Base-by-base conservation (phyloP, 2,113 vertebrate genomes). In the Triplophysa dalaica region DNA sequence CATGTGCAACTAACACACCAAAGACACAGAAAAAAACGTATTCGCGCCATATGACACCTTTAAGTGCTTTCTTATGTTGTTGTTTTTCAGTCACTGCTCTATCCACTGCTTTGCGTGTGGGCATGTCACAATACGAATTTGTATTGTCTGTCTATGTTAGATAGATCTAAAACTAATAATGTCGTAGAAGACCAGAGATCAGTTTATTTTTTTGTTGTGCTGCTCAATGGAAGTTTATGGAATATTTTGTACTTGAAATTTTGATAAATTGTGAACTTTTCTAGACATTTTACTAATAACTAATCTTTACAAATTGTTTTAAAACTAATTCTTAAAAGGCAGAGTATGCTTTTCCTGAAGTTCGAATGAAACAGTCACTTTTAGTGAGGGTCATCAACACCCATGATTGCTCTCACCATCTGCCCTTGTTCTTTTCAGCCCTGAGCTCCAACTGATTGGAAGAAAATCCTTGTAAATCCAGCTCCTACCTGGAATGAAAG, bases 381-480 rank as follows among this genome's bases (percentile, higher is more conserved):
- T 43, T 50, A 12, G 69, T 33, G 50, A 41, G 65, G 69, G 68
- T 66, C 17, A 83, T 76, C 52, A 81, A 69, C 67, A 45, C 66
- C 50, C 56, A 24, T 77, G 83, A 81, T 79, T 79, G 33, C 24
- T 56, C 26, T 16, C 61, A 54, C 86, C 85, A 83, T 84, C 22
- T 80, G 70, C 82, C 72, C 64, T 83, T 45, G 26, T 86, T 85
- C 80, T 66, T 43, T 89, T 85, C 85, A 86, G 82, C 63, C 65
- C 29, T 66, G 48, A 81, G 75, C 67, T 87, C 4, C n/a, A 62
- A 73, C 74, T 82, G 84, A 84, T 83, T 83, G 56, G 83, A 87
- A 80, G 70, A 29, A 85, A 86, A 82, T 83, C 78, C 82, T 82
- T 83, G 67, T 58, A 86, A 87, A 88, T 72, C 79, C 79, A n/a